phyloP scores from a whole-genome alignment of 2,888 invertebrate species.

The Apodemia duryi region DNA sequence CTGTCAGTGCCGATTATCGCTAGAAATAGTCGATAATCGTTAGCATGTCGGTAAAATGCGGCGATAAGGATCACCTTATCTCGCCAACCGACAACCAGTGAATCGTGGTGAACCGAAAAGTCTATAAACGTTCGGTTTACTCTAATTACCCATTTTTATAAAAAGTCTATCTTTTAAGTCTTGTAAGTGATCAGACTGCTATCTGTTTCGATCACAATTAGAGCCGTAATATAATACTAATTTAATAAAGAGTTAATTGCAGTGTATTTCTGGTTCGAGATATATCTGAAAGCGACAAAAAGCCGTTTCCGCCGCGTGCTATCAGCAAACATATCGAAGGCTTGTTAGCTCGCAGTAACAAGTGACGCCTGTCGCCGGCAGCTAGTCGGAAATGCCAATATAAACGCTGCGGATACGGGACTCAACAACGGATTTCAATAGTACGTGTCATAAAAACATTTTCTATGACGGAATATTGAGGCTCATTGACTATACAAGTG shows the following conservation, averaged over 20 bases:
- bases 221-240: background rate
- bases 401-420: conserved; percentile 17
- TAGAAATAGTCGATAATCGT: no score
- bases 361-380: conserved; percentile 56
- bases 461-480: background rate
- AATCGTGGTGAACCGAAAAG: no score
- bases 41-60: no score
- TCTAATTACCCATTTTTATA: no score
- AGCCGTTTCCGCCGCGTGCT: conserved; percentile 30
- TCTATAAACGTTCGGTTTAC: no score
- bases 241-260: background rate
- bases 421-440: conserved; percentile 19
- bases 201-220: conserved; percentile 2
- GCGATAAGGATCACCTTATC: no score
- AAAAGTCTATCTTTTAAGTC: no score
- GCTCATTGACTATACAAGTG: background rate
- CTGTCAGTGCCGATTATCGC: no score
- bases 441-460: conserved; percentile 16
- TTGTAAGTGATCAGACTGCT: no score
- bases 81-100: no score
- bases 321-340: conserved; percentile 28
- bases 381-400: conserved; percentile 31
- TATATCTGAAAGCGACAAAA: conserved; percentile 18
- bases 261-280: background rate
- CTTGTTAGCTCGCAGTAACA: conserved; percentile 63